Percentiles rank a stretch among this genome's conserved stretches.
These are phyloP conservation scores for Hozukius guyotensis DNA, from an alignment of 2,797 vertebrate genomes.

Conservation along the genomic window DNA sequence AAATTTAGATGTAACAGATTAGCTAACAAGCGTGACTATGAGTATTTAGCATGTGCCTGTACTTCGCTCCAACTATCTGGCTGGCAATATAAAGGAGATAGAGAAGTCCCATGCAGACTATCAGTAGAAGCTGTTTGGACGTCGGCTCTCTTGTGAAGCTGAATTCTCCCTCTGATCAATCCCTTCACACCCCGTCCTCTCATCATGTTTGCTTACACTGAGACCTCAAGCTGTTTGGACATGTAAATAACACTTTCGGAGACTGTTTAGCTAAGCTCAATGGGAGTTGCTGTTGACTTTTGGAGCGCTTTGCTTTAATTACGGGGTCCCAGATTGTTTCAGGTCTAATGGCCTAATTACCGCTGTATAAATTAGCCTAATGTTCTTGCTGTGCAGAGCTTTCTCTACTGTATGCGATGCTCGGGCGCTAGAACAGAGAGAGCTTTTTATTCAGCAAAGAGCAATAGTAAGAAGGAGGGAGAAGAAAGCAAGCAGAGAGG, in stretches of 20 bases:
- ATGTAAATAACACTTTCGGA: slow-evolving; percentile 82
- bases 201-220: slow-evolving; percentile 62
- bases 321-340: slow-evolving; percentile 83
- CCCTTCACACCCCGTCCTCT: slow-evolving; percentile 53
- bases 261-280: slow-evolving; percentile 78
- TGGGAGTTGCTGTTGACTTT: slow-evolving; percentile 84
- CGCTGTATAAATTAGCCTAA: slow-evolving; percentile 83
- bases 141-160: slow-evolving; percentile 25
- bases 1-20: background rate
- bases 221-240: slow-evolving; percentile 83
- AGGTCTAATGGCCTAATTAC: slow-evolving; percentile 85
- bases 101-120: slow-evolving; percentile 4
- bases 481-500: slow-evolving; percentile 52
- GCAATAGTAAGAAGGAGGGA: slow-evolving; percentile 8
- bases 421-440: slow-evolving; percentile 35
- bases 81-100: background rate
- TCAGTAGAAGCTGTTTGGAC: slow-evolving; percentile 18
- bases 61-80: slow-evolving; percentile 1
- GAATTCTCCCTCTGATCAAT: slow-evolving; percentile 60
- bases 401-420: slow-evolving; percentile 51
- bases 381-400: slow-evolving; percentile 66
- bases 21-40: background rate
- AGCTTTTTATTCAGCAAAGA: slow-evolving; percentile 49
- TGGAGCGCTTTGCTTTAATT: slow-evolving; percentile 84
- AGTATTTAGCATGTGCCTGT: background rate